Evolutionary conservation across 2,797 vertebrate genomes (phyloP), one percentile per base, ranked within the genome.

Genomic region (Lagothrix lagotricha): DNA sequence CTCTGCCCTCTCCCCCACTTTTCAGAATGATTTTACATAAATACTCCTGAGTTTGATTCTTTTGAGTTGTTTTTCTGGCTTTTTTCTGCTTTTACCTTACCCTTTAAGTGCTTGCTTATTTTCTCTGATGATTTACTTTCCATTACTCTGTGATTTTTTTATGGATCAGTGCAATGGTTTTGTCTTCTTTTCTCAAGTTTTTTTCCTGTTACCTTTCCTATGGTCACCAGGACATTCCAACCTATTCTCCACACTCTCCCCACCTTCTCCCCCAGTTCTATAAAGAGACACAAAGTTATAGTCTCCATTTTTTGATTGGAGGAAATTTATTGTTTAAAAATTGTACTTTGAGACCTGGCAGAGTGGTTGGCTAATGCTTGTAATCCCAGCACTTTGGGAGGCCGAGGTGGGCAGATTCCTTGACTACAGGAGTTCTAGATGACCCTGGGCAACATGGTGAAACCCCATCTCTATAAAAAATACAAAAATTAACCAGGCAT

Each of bases 321-420:
- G 75, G 64, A 88, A 41, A 90, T 92, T 85, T 80, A 75, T 72
- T 77, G 30, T 91, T 93, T 81, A 94, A 87, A 76, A 95, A 39
- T 90, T 88, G 61, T 92, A 81, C 44, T 73, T 92, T 22, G 9
- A n/a, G 61, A n/a, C 15, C 33, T 3, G 7, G 61, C 61, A 19
- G 15, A 67, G 7, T 67, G 14, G 15, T 67, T 67, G 61, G 15
- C 61, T 67, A 33, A 67, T 33, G 7, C 61, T 67, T n/a, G 61
- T 67, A 67, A 67, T 67, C 61, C 61, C 61, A n/a, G 61, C 33
- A 67, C 61, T n/a, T 67, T 67, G 33, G 33, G 61, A 67, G 33
- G 7, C 61, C 2, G 33, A 67, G 15, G 33, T 67, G 30, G 61
- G 61, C 33, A 4, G 61, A 67, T n/a, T 67, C 15, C 61, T 67